Evolutionary conservation across 2,113 vertebrate genomes (phyloP), one percentile per base, ranked within the genome.

Genomic region (Pithys albifrons): DNA sequence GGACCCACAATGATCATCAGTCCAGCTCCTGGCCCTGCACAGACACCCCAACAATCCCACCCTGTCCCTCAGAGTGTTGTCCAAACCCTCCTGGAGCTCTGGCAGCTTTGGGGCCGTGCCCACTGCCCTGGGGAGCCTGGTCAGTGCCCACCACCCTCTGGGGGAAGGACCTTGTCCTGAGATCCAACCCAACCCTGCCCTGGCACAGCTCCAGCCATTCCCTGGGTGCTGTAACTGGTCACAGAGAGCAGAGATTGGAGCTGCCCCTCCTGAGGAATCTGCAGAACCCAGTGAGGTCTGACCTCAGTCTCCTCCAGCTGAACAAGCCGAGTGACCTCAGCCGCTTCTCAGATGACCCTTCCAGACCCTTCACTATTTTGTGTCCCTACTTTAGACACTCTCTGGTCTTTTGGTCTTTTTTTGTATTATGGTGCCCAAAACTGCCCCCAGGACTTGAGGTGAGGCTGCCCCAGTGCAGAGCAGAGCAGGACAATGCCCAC

Each of bases 161-260:
- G 72, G 70, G 35, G 12, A 35, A 23, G 19, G 23, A 3, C 35
- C 52, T 76, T 75, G 5, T 4, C 8, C 59, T 57, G 18, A 15
- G 0, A 0, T 14, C 73, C 73, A 77, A 0, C 46, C 33, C 28
- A 0, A 70, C 0, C 55, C 22, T 14, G 3, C 15, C 65, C 55
- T 78, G 48, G 0, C 33, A 7, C n/a, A 70, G 55, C 48, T 62
- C 55, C 73, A 62, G 33, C 65, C 2, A 0, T 39, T 15, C 46
- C 73, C 55, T 45, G 64, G 45, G 1, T 27, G 1, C 64, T 62
- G 65, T 27, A 31, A 4, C 64, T 69, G 72, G 9, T 61, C 35
- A 11, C 48, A 1, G 45, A 45, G 37, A 77, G 41, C 81, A 65
- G 59, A 39, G 39, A 43, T 43, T 12, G 9, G 39, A 22, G 19